Base-by-base conservation (phyloP, 2,888 invertebrate species). In the Ormia ochracea region DNA sequence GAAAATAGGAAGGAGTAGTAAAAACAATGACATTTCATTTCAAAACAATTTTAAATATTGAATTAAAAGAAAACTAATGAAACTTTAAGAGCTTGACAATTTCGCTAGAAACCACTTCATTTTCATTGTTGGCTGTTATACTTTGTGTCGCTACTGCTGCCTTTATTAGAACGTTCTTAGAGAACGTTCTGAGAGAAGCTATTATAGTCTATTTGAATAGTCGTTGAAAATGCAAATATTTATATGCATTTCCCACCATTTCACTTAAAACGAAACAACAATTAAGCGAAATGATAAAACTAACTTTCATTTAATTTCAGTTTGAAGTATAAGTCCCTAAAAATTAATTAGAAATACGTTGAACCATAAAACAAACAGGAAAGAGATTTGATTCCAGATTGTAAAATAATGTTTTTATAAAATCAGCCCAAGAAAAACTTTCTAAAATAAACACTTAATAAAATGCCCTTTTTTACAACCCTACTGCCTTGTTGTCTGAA, bases 161-260 rank as follows among this genome's bases (percentile, higher is more conserved):
- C 61, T 19, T 14, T 36, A n/a, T n/a, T n/a, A n/a, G n/a, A n/a
- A n/a, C n/a, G n/a, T n/a, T n/a, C n/a, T n/a, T n/a, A n/a, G n/a
- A n/a, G 69, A 38, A 38, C 10, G 48, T 58, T 52, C 61, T 69
- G 73, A 63, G 69, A 69, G 69, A 69, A 61, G 23, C 65, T 23
- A 50, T 75, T 75, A 70, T 70, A 75, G 79, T 69, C 75, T 70
- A 75, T 75, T 79, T 74, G 65, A 38, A 50, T 75, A 69, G 58
- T 79, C 70, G 52, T 79, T 70, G 59, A 75, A 78, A 79, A 75
- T 79, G 74, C 74, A 79, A 79, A 79, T 79, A 74, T 66, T 74
- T 58, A 43, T 54, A 52, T 77, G 63, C 70, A 77, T 48, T 69
- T 65, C 33, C 73, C 45, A 69, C 56, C 21, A 63, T 56, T 66